Conservation (phyloP, 2,888 invertebrate genomes). For the Chesias legatella region DNA sequence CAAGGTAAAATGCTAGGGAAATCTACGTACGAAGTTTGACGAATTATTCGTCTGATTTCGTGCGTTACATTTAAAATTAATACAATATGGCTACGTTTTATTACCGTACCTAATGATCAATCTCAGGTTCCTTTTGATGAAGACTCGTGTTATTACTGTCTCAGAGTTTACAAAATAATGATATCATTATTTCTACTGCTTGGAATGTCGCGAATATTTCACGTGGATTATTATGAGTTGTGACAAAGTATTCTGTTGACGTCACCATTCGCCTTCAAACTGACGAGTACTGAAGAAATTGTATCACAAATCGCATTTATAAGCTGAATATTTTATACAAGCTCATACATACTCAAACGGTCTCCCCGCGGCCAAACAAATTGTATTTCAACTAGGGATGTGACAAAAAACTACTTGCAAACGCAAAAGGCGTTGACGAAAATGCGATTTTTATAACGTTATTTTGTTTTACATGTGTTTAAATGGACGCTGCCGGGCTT, state of each 20-base stretch:
- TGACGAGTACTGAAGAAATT: conserved; percentile 29
- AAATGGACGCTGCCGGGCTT: no score
- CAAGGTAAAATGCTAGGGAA: no score
- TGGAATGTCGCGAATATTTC: conserved; percentile 16
- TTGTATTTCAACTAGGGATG: conserved; percentile 38
- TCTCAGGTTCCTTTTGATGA: conserved; percentile 21
- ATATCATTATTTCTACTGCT: conserved; percentile 24
- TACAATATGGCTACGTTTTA: conserved; percentile 16
- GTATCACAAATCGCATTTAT: conserved; percentile 43
- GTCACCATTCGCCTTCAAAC: conserved; percentile 28
- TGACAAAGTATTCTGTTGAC: conserved; percentile 30
- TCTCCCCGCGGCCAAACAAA: conserved; percentile 37
- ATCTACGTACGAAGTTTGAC: no score
- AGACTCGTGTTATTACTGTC: conserved; percentile 22
- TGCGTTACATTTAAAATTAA: conserved; percentile 10
- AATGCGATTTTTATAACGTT: background rate
- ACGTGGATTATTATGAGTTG: conserved; percentile 32
- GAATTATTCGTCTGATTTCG: conserved; percentile 7
- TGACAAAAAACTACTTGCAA: conserved; percentile 7
- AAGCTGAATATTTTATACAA: conserved; percentile 46
- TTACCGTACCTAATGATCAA: conserved; percentile 24
- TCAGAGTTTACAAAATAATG: conserved; percentile 24
- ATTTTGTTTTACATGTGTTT: conserved; percentile 1
- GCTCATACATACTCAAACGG: conserved; percentile 40
- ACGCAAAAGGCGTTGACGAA: conserved; percentile 3